These are phyloP conservation scores for Fragum fragum DNA, from an alignment of 2,888 invertebrate species.

Conservation along the genomic window DNA sequence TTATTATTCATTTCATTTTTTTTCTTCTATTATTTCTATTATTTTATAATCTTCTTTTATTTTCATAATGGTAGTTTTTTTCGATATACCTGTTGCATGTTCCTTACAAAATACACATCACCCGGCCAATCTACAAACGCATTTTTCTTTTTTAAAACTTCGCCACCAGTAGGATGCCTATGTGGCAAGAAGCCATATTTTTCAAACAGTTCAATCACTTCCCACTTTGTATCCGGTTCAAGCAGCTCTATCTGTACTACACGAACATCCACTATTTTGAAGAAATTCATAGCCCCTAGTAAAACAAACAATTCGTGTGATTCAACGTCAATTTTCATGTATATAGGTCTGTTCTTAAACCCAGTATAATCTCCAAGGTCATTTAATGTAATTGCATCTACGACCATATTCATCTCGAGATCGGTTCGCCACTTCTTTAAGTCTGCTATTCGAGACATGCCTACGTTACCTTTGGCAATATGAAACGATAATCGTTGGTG, in stretches of 20 bases:
- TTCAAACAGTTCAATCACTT: slow-evolving; percentile 17
- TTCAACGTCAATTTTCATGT: slow-evolving; percentile 9
- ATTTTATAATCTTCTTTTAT: no score
- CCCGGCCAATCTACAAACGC: slow-evolving; percentile 1
- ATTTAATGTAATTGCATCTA: background rate
- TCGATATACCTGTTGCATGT: no score
- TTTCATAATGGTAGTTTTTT: no score
- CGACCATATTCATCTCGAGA: background rate
- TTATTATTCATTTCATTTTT: no score
- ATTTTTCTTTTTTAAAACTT: background rate
- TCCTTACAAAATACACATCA: slow-evolving; percentile 11
- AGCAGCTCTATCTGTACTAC: background rate
- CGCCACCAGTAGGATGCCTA: background rate
- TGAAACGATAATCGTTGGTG: background rate
- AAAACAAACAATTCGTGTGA: slow-evolving; percentile 3
- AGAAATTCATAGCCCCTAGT: background rate
- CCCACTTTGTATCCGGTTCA: slow-evolving; percentile 11
- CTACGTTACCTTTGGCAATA: slow-evolving; percentile 10
- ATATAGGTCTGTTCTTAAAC: background rate
- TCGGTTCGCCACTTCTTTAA: background rate
- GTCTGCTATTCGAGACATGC: slow-evolving; percentile 1
- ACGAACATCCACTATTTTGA: slow-evolving; percentile 1
- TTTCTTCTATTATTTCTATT: no score
- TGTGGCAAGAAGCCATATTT: slow-evolving; percentile 3
- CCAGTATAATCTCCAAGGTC: background rate